Conservation (phyloP, 2,888 invertebrate genomes). For the Ornithoptera alexandrae region DNA sequence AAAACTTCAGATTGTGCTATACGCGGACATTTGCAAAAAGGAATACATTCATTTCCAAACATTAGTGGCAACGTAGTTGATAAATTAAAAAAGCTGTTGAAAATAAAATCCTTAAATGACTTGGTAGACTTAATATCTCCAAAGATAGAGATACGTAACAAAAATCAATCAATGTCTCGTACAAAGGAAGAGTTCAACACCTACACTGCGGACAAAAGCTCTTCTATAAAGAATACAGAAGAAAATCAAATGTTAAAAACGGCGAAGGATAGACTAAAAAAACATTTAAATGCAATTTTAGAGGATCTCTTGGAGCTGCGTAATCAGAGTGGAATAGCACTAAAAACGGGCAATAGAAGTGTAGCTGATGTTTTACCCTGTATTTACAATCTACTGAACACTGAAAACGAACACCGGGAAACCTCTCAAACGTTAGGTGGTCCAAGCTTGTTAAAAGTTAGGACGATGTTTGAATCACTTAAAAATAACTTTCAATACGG, state of each 20-base stretch:
- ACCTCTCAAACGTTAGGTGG: conserved; percentile 12
- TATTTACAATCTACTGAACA: conserved; percentile 57
- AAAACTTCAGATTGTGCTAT: conserved; percentile 54
- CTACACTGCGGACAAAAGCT: neutral
- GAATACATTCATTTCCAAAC: conserved; percentile 36
- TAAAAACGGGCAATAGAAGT: conserved; percentile 43
- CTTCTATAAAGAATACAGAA: conserved; percentile 1
- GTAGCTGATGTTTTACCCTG: conserved; percentile 62
- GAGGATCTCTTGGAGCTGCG: conserved; percentile 63
- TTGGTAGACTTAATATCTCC: conserved; percentile 49
- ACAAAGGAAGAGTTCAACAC: conserved; percentile 2
- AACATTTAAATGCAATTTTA: conserved; percentile 61
- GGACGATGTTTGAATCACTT: conserved; percentile 49
- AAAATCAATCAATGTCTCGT: conserved; percentile 5
- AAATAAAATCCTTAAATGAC: conserved; percentile 63
- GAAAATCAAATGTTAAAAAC: conserved; percentile 37
- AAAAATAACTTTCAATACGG: conserved; percentile 47
- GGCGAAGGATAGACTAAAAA: conserved; percentile 60
- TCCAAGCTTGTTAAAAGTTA: conserved; percentile 44
- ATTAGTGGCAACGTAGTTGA: conserved; percentile 59
- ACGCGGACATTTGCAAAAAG: conserved; percentile 37
- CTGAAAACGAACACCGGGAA: conserved; percentile 34
- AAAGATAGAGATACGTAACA: conserved; percentile 7
- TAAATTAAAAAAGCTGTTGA: conserved; percentile 65
- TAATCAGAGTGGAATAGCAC: conserved; percentile 44